A percentile compares a stretch with the other conserved stretches of the same genome.
Conservation (phyloP, 2,888 invertebrate species). For the Eucera pruinosa region DNA sequence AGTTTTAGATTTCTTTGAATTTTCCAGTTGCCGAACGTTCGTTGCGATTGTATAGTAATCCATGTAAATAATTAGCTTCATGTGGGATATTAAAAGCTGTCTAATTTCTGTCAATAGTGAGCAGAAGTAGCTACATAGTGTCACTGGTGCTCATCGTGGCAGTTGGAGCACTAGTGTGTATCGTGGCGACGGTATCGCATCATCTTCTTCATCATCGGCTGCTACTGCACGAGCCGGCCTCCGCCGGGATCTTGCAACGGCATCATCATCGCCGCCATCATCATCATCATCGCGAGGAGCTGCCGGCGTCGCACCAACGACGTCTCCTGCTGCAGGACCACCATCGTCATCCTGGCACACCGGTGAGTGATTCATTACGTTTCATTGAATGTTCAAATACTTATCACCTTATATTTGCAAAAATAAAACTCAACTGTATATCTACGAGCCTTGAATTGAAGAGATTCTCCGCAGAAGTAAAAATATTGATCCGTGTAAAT, state of each 20-base stretch:
- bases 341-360: conserved; percentile 78
- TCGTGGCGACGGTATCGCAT: conserved; percentile 85
- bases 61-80: too few relatives aligned
- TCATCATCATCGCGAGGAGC: conserved; percentile 72
- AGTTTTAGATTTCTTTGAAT: too few relatives aligned
- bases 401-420: too few relatives aligned
- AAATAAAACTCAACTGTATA: too few relatives aligned
- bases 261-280: conserved; percentile 74
- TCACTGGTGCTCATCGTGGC: conserved; percentile 81
- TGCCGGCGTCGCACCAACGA: conserved; percentile 74
- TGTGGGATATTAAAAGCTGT: not conserved
- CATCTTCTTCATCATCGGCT: conserved; percentile 84
- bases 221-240: conserved; percentile 87
- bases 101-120: conserved; percentile 72
- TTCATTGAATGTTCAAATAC: too few relatives aligned
- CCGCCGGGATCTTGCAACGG: conserved; percentile 79
- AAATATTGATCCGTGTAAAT: too few relatives aligned
- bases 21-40: too few relatives aligned
- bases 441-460: too few relatives aligned
- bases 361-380: conserved; percentile 72
- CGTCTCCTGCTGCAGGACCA: conserved; percentile 78
- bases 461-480: too few relatives aligned
- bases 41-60: too few relatives aligned
- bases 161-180: conserved; percentile 80
- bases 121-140: conserved; percentile 80